phyloP scores from a whole-genome alignment of 2,888 invertebrate species.

The Heliothis peltigera region DNA sequence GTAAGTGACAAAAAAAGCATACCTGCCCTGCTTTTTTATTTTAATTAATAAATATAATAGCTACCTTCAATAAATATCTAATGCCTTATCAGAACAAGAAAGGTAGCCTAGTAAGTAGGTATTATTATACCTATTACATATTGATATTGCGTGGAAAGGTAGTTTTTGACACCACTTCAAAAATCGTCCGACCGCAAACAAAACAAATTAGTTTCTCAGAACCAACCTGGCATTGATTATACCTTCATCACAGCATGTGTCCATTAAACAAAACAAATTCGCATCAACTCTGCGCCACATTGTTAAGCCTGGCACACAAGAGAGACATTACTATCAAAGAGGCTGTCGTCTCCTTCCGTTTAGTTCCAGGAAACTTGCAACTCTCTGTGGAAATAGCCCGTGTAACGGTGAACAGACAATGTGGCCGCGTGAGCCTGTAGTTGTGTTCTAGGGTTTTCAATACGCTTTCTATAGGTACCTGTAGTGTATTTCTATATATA shows the following conservation, averaged over 20 bases:
- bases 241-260: background rate
- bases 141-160: too few relatives aligned
- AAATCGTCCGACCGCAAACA: too few relatives aligned
- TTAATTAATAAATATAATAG: too few relatives aligned
- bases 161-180: too few relatives aligned
- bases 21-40: too few relatives aligned
- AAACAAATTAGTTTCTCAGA: too few relatives aligned
- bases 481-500: too few relatives aligned
- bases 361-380: conserved; percentile 32
- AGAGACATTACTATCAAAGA: conserved; percentile 37
- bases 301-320: conserved; percentile 20
- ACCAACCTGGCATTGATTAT: background rate
- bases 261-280: conserved; percentile 16
- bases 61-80: too few relatives aligned
- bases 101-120: too few relatives aligned
- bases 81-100: too few relatives aligned
- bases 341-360: conserved; percentile 42
- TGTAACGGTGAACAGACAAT: conserved; percentile 4
- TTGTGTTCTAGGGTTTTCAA: background rate
- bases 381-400: conserved; percentile 34
- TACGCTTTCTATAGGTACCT: background rate
- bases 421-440: conserved; percentile 10
- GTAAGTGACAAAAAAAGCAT: too few relatives aligned
- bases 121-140: too few relatives aligned
- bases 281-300: conserved; percentile 19